Conservation (phyloP, 2,113 vertebrate species). For the Hipposideros armiger region DNA sequence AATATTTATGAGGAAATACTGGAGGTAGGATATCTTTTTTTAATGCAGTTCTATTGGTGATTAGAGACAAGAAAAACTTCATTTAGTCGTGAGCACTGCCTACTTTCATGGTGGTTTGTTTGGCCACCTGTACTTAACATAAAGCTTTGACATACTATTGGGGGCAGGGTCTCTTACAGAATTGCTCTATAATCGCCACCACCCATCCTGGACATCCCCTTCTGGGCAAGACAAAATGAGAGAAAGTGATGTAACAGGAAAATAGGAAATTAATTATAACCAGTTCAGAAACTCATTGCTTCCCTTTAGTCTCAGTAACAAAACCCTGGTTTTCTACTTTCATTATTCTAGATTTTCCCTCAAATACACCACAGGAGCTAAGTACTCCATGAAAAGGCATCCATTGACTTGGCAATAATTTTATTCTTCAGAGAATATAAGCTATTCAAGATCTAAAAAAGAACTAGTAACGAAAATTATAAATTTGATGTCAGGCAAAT, state of each 20-base stretch:
- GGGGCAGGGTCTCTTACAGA: not conserved
- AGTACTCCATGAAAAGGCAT: not conserved
- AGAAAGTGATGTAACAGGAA: conserved; percentile 4
- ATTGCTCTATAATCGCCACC: not conserved
- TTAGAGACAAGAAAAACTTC: not conserved
- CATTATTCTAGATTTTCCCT: not conserved
- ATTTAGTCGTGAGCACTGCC: not conserved
- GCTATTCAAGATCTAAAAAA: not conserved
- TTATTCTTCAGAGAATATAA: conserved; percentile 49
- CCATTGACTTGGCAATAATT: conserved; percentile 45
- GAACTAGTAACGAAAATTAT: not conserved
- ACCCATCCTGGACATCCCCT: not conserved
- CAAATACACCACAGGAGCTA: not conserved
- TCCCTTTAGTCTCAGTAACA: conserved; percentile 40
- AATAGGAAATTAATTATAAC: conserved; percentile 25
- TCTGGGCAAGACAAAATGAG: not conserved
- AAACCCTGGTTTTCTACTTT: conserved; percentile 33
- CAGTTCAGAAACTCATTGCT: not conserved
- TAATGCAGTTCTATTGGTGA: not conserved
- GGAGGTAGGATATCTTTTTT: not conserved
- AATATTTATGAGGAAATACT: not conserved
- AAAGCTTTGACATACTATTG: not conserved
- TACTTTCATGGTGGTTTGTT: not conserved
- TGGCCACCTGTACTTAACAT: not conserved
- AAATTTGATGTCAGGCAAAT: conserved; percentile 36